Base-by-base conservation (phyloP, 35 echinoderm and acorn worm genomes). In the Lytechinus variegatus region DNA sequence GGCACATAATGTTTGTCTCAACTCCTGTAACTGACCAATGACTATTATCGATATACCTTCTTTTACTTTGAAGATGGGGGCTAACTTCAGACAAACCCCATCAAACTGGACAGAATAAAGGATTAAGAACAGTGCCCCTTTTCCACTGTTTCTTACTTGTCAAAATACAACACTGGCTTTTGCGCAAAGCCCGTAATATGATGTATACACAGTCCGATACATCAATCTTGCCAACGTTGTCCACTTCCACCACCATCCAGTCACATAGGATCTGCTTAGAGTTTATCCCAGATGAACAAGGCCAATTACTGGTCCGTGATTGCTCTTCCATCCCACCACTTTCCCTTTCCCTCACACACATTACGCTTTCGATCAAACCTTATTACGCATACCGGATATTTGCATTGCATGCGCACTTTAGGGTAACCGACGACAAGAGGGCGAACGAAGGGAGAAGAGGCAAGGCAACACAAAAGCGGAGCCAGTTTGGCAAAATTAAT, bases 401-500 rank as follows among this genome's bases (percentile, higher is more conserved):
- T 93, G 92, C 55, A 93, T 57, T 55, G 92, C 55, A 93, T 57
- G 54, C 92, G 54, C 53, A 57, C 92, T 93, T 57, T 53, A 52
- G 88, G 28, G 88, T 90, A 44, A 90, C 28, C 28, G 88, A 90
- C 88, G 52, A 90, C 28, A 33, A 27, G 44, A 51, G 52, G 88
- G 52, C 5, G 28, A 54, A 27, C 28, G 27, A 33, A 16, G 27
- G 88, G 88, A 16, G 27, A 33, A 52, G 52, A 93, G 92, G 92
- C 56, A 93, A 93, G 55, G 52, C 55, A 27, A 12, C 27, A 93
- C 66, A 79, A 79, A 93, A 93, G 53, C 54, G 27, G 54, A 93
- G 92, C 92, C 92, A 57, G 92, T 93, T 93, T 93, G 92, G 29
- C 13, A 93, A 93, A 93, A 93, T 93, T 93, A 93, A 93, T 93